phyloP scores from a whole-genome alignment of 2,113 vertebrate species.

The Macrotus californicus region DNA sequence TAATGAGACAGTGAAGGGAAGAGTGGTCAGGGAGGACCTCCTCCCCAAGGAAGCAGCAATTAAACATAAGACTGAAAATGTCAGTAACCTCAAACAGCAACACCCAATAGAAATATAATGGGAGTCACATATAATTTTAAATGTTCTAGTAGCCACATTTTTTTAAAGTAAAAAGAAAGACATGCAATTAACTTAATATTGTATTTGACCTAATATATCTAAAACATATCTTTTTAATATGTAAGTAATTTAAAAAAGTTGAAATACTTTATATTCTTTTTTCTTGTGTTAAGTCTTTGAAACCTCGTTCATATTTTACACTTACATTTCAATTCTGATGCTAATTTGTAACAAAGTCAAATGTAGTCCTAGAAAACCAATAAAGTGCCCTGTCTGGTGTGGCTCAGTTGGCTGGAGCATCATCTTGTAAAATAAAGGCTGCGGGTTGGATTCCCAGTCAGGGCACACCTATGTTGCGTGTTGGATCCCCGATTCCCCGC shows the following conservation, averaged over 20 bases:
- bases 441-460: too few relatives aligned
- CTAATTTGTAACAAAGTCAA: not conserved
- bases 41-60: not conserved
- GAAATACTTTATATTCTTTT: not conserved
- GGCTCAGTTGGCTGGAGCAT: too few relatives aligned
- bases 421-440: too few relatives aligned
- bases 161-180: too few relatives aligned
- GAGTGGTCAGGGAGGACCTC: not conserved
- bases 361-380: not conserved
- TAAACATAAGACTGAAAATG: not conserved
- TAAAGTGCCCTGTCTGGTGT: not conserved
- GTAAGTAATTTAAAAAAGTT: not conserved
- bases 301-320: not conserved
- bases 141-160: too few relatives aligned
- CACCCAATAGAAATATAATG: not conserved
- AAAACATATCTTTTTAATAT: constrained; percentile 23
- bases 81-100: not conserved
- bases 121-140: too few relatives aligned
- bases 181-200: not conserved
- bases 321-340: not conserved
- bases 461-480: too few relatives aligned
- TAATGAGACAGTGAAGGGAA: not conserved
- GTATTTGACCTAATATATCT: not conserved
- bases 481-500: too few relatives aligned
- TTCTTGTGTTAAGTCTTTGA: not conserved